Conservation (phyloP, 2,797 vertebrate species). For the Neostethus bicornis region DNA sequence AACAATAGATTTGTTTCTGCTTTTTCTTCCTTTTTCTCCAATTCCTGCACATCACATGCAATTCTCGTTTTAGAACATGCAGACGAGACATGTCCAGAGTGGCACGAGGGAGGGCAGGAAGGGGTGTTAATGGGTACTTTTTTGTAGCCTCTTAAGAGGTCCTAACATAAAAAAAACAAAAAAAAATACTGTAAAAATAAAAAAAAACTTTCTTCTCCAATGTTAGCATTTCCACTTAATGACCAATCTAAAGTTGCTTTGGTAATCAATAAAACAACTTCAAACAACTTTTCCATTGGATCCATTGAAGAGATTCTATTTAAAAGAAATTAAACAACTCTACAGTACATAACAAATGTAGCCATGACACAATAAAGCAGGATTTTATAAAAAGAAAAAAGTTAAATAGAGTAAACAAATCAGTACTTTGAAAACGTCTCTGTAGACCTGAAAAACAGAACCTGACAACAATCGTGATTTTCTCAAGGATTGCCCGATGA, state of each 20-base stretch:
- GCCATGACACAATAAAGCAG: neutral
- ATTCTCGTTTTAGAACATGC: conserved; percentile 89
- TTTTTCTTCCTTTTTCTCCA: conserved; percentile 9
- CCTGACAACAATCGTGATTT: too few species aligned
- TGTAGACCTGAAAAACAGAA: too few species aligned
- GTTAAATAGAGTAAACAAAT: too few species aligned
- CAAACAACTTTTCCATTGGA: conserved; percentile 15
- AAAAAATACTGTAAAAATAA: neutral
- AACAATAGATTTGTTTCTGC: conserved; percentile 36
- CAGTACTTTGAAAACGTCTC: too few species aligned
- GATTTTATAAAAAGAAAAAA: neutral
- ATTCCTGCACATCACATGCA: conserved; percentile 85
- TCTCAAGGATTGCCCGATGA: neutral
- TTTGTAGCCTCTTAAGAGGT: too few species aligned
- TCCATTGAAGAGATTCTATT: conserved; percentile 24
- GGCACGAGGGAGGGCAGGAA: neutral
- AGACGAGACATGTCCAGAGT: conserved; percentile 87
- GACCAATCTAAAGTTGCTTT: conserved; percentile 29
- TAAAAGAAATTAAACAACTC: conserved; percentile 10
- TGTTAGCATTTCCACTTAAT: conserved; percentile 35
- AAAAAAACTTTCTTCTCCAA: conserved; percentile 35
- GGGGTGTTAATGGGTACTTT: too few species aligned
- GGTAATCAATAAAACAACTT: conserved; percentile 20
- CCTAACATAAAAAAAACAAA: conserved; percentile 83
- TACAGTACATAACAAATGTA: conserved; percentile 16